Conservation (phyloP, 2,113 vertebrate genomes). For the Turdus rufiventris region DNA sequence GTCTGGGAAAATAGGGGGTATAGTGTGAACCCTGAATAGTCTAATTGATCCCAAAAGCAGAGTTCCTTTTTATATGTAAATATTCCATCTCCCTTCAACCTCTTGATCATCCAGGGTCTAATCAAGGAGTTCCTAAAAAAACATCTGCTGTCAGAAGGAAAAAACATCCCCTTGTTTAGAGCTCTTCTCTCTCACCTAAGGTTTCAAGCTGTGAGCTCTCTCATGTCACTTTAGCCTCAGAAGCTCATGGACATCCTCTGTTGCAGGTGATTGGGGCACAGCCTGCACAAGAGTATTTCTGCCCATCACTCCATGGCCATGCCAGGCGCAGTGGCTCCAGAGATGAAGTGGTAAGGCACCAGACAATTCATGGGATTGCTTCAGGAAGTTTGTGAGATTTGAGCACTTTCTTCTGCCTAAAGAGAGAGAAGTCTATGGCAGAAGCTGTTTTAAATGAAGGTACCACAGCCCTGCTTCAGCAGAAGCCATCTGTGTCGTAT, state of each 20-base stretch:
- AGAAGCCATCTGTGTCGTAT: not conserved
- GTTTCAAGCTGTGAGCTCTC: not conserved
- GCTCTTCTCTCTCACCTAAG: not conserved
- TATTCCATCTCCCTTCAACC: not conserved
- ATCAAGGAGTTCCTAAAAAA: slow-evolving; percentile 31
- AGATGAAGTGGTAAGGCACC: not conserved
- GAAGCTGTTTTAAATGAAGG: not conserved
- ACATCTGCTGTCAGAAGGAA: slow-evolving; percentile 24
- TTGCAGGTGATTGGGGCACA: not conserved
- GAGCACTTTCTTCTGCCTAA: not conserved
- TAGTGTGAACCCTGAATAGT: slow-evolving; percentile 45
- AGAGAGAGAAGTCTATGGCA: not conserved
- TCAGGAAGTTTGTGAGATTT: not conserved
- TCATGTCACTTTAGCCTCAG: not conserved
- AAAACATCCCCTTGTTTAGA: not conserved
- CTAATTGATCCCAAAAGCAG: slow-evolving; percentile 33
- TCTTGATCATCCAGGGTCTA: slow-evolving; percentile 37
- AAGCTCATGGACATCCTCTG: not conserved
- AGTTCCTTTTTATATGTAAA: slow-evolving; percentile 56
- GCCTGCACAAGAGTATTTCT: not conserved
- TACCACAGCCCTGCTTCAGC: not conserved
- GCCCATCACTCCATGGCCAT: not conserved
- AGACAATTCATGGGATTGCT: not conserved
- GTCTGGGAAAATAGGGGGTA: slow-evolving; percentile 2
- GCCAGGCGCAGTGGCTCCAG: not conserved